Percentiles rank a stretch among this genome's conserved stretches.
These are phyloP conservation scores for Ivindomyrus marchei DNA, from an alignment of 2,113 vertebrate species.

Conservation along the genomic window DNA sequence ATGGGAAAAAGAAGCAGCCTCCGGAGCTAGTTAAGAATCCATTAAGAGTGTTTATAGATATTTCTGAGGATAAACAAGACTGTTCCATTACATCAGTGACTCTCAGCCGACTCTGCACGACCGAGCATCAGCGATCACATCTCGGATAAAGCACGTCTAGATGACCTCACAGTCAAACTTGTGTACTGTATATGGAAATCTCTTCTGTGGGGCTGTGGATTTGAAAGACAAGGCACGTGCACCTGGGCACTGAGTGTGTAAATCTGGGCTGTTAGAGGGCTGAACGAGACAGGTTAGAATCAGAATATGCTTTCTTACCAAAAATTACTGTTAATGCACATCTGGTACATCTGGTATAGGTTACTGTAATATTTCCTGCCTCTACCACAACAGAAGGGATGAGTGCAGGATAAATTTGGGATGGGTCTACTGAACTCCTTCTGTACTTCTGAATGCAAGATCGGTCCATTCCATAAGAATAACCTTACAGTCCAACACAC, in stretches of 20 bases:
- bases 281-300: background rate
- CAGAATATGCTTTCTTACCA: background rate
- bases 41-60: background rate
- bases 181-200: background rate
- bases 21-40: background rate
- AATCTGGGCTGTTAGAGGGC: background rate
- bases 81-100: background rate
- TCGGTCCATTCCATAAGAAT: background rate
- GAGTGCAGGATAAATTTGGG: background rate
- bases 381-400: background rate
- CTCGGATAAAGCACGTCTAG: background rate
- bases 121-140: background rate
- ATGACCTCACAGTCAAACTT: background rate
- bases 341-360: background rate
- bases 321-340: background rate
- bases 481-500: background rate
- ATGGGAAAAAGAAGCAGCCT: background rate
- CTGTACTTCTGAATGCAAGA: background rate
- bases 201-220: background rate
- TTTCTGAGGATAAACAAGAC: background rate
- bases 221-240: background rate
- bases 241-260: background rate
- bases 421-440: background rate
- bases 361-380: background rate
- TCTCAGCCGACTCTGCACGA: background rate